phyloP scores from a whole-genome alignment of 2,797 vertebrate genomes.

The Threskiornis aethiopicus region DNA sequence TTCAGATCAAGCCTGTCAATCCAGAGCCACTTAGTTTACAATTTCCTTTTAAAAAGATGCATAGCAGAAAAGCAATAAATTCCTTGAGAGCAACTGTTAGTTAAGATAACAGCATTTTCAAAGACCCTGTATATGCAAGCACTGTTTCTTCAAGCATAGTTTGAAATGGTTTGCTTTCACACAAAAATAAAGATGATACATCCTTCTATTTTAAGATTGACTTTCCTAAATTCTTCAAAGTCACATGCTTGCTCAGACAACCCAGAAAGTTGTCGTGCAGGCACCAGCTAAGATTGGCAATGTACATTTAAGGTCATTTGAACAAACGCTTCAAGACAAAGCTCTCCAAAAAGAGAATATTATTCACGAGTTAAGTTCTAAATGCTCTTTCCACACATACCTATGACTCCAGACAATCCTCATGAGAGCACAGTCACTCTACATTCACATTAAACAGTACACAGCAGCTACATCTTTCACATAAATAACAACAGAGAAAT shows the following conservation, averaged over 20 bases:
- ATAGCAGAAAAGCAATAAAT: background rate
- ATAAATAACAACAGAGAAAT: background rate
- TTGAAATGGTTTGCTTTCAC: background rate
- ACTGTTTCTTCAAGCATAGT: background rate
- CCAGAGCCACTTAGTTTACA: background rate
- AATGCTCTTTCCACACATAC: background rate
- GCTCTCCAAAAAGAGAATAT: background rate
- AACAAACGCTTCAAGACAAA: background rate
- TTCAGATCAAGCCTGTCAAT: background rate
- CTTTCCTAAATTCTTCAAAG: background rate
- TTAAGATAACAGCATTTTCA: background rate
- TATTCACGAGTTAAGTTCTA: background rate
- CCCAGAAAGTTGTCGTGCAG: background rate
- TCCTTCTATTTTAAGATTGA: background rate
- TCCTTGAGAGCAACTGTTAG: background rate
- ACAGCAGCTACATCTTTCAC: background rate
- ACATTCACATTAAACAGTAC: background rate
- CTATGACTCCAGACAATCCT: background rate
- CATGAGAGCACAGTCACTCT: background rate
- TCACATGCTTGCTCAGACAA: background rate
- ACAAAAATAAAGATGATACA: background rate
- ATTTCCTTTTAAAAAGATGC: background rate
- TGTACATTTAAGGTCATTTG: background rate
- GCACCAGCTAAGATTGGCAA: background rate
- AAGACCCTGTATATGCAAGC: background rate